Conservation (phyloP, 1,140 invertebrate genomes). For the Neomicropteryx cornuta region DNA sequence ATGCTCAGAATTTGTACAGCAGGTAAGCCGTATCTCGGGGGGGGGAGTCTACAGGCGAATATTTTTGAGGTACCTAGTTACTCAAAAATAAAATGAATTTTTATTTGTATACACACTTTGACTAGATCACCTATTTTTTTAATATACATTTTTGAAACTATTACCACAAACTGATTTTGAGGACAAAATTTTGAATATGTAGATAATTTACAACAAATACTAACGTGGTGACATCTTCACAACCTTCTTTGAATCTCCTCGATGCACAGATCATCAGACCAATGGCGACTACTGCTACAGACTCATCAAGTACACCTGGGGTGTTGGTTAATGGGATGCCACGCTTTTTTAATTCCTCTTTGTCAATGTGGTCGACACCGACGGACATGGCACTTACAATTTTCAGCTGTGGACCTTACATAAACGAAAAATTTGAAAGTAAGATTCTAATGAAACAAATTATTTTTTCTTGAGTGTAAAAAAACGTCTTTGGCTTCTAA, state of each 20-base stretch:
- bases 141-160: too few relatives aligned
- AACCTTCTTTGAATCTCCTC: slow-evolving; percentile 63
- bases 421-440: slow-evolving; percentile 3
- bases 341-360: slow-evolving; percentile 49
- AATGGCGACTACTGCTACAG: slow-evolving; percentile 76
- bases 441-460: neutral
- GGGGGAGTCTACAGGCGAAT: too few relatives aligned
- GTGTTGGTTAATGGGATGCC: slow-evolving; percentile 68
- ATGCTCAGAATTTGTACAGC: too few relatives aligned
- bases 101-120: neutral
- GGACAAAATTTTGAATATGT: too few relatives aligned
- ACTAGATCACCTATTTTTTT: too few relatives aligned
- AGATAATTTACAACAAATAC: slow-evolving; percentile 3
- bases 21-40: neutral
- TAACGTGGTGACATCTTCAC: slow-evolving; percentile 27
- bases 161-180: too few relatives aligned
- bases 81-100: slow-evolving; percentile 1
- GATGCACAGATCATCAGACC: slow-evolving; percentile 62
- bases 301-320: slow-evolving; percentile 63
- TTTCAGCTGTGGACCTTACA: slow-evolving; percentile 66
- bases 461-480: neutral
- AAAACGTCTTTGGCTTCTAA: neutral
- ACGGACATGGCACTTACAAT: slow-evolving; percentile 82
- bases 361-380: slow-evolving; percentile 65
- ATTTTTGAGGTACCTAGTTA: neutral